Conservation (phyloP, 2,113 vertebrate genomes). For the Speoplatyrhinus poulsoni region DNA sequence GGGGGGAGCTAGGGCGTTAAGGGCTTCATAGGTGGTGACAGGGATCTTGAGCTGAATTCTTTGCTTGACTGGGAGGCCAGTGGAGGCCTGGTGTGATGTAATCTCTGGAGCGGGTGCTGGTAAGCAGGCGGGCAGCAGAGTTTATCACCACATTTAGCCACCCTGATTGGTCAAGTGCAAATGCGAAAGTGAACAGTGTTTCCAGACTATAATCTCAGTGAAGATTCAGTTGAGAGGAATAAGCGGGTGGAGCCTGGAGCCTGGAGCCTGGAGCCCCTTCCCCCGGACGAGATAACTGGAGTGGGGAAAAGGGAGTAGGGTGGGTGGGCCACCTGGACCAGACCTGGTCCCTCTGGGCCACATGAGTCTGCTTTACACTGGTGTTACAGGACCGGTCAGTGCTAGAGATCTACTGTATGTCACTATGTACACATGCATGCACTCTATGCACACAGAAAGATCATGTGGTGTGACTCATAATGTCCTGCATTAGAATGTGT, state of each 20-base stretch:
- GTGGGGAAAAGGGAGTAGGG: constrained; percentile 4
- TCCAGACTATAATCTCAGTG: too few species aligned
- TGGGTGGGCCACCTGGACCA: constrained; percentile 14
- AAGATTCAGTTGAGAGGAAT: too few species aligned
- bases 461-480: too few species aligned
- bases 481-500: not conserved
- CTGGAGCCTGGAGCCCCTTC: constrained; percentile 8
- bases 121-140: too few species aligned
- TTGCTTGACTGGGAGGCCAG: too few species aligned
- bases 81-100: too few species aligned
- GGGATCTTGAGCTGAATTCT: too few species aligned
- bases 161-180: not conserved
- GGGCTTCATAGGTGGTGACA: too few species aligned
- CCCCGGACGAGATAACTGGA: constrained; percentile 43
- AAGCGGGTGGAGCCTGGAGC: constrained; percentile 13
- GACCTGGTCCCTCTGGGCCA: constrained; percentile 25
- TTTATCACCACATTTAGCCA: too few species aligned
- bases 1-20: too few species aligned
- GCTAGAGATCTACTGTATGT: constrained; percentile 44
- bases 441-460: constrained; percentile 18
- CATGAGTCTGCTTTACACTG: constrained; percentile 60
- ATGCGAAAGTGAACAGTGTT: not conserved
- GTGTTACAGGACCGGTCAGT: constrained; percentile 53
- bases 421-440: constrained; percentile 38
- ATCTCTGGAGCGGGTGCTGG: too few species aligned